Conservation (phyloP, 1,140 invertebrate genomes). For the Pissodes strobi region DNA sequence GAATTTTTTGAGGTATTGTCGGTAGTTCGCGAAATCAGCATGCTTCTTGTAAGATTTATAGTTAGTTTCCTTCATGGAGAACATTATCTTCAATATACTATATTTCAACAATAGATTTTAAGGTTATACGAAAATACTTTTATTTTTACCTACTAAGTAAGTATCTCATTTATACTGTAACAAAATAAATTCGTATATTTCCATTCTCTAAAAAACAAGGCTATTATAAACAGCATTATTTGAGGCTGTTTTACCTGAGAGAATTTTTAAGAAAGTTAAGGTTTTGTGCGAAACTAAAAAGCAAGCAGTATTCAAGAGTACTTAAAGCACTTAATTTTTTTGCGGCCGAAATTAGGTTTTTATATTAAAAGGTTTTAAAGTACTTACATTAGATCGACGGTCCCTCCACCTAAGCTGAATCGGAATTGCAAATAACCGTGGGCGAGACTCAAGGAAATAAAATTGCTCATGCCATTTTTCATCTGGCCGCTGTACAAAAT, state of each 20-base stretch:
- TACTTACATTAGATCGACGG: constrained; percentile 83
- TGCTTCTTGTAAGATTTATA: too few relatives aligned
- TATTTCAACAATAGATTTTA: neutral
- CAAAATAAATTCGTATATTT: neutral
- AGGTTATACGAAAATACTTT: neutral
- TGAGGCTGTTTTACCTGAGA: neutral
- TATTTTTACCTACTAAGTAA: neutral
- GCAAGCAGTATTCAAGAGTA: neutral
- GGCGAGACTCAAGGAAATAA: constrained; percentile 81
- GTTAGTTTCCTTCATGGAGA: too few relatives aligned
- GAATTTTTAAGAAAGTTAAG: neutral
- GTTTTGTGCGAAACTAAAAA: neutral
- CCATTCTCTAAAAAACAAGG: too few relatives aligned
- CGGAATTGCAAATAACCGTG: constrained; percentile 79
- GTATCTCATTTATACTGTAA: too few relatives aligned
- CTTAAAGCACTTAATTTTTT: constrained; percentile 20
- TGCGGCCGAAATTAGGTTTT: constrained; percentile 13
- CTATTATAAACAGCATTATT: too few relatives aligned
- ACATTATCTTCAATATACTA: too few relatives aligned
- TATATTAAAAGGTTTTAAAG: constrained; percentile 26
- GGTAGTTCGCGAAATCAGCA: too few relatives aligned
- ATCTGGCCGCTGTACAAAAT: constrained; percentile 84
- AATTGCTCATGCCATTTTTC: constrained; percentile 79
- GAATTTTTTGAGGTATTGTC: too few relatives aligned
- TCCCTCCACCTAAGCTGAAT: constrained; percentile 86